Percentiles rank a stretch among this genome's conserved stretches.
These are phyloP conservation scores for Muscicapa striata DNA, from an alignment of 2,797 vertebrate species.

Conservation along the genomic window DNA sequence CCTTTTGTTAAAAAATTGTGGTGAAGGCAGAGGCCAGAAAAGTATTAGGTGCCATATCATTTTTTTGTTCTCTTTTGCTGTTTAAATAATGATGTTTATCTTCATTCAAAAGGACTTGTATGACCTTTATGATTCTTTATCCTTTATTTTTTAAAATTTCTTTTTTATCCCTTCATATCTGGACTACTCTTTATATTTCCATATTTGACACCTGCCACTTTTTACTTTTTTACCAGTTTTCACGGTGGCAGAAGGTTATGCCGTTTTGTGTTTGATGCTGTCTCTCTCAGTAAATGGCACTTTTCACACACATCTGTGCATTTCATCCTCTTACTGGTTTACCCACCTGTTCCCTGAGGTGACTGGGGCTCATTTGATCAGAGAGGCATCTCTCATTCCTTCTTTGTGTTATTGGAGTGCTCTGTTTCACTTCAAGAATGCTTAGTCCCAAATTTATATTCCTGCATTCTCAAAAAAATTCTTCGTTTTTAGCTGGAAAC, in stretches of 20 bases:
- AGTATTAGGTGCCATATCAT: background rate
- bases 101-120: background rate
- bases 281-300: background rate
- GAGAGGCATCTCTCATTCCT: background rate
- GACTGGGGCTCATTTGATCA: background rate
- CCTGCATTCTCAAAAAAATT: background rate
- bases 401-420: background rate
- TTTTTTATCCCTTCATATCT: background rate
- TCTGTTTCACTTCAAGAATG: background rate
- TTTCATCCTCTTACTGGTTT: background rate
- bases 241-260: background rate
- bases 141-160: background rate
- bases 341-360: background rate
- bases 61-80: background rate
- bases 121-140: background rate
- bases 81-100: background rate
- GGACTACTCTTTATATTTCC: background rate
- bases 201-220: background rate
- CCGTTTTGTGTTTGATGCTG: background rate
- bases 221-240: background rate
- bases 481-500: background rate
- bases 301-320: background rate
- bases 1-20: background rate
- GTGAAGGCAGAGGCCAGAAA: background rate
- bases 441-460: background rate